phyloP scores from a whole-genome alignment of 1,140 invertebrate species.

The Pteromalus puparum region DNA sequence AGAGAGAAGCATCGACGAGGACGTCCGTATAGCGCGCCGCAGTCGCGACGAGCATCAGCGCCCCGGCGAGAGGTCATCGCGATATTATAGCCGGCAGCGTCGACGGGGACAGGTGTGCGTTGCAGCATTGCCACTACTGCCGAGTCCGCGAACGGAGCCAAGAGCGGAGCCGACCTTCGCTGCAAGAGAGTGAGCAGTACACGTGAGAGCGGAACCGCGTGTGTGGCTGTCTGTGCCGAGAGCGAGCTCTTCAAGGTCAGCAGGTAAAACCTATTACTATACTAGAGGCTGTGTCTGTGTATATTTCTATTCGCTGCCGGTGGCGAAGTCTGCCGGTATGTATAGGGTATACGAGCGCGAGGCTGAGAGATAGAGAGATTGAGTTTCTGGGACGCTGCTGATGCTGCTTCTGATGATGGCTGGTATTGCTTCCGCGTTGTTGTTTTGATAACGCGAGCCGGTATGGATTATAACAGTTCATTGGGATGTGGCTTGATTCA shows the following conservation, averaged over 20 bases:
- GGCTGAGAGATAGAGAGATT: too few relatives aligned
- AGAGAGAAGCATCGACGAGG: not conserved
- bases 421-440: not conserved
- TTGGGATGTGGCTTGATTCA: not conserved
- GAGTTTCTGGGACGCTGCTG: too few relatives aligned
- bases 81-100: not conserved
- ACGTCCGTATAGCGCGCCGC: slow-evolving; percentile 18
- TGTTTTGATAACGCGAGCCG: not conserved
- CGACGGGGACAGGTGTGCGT: not conserved
- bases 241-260: slow-evolving; percentile 5
- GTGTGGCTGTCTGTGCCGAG: not conserved
- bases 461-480: slow-evolving; percentile 35
- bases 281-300: not conserved
- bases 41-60: slow-evolving; percentile 6
- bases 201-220: not conserved
- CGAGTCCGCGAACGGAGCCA: not conserved
- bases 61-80: slow-evolving; percentile 36
- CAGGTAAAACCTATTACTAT: slow-evolving; percentile 10
- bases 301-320: not conserved
- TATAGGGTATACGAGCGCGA: not conserved
- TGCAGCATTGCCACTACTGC: not conserved
- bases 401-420: too few relatives aligned
- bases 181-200: not conserved
- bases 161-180: not conserved
- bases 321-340: not conserved